Conservation (phyloP, 2,888 invertebrate species). For the Bruchidius siliquastri region DNA sequence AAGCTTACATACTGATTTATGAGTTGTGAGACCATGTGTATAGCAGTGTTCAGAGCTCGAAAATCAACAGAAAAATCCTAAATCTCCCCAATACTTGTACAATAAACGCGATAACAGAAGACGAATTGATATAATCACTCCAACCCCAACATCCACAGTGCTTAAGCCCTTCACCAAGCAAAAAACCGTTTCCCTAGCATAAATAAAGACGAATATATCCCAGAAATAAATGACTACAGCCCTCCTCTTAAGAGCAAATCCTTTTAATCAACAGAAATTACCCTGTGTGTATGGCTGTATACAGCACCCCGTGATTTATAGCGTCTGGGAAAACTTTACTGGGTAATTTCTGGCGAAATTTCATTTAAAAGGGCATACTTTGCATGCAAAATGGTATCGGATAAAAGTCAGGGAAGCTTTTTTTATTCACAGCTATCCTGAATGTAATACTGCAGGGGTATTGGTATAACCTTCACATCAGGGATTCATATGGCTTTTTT, state of each 20-base stretch:
- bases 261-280: background rate
- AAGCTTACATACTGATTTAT: no score
- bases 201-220: background rate
- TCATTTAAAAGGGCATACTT: background rate
- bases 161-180: background rate
- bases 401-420: background rate
- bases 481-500: no score
- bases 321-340: background rate
- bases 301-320: background rate
- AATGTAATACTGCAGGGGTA: background rate
- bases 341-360: background rate
- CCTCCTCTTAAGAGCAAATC: background rate
- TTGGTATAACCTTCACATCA: no score
- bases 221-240: background rate
- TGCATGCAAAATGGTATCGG: background rate
- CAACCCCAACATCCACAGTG: background rate
- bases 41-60: no score
- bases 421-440: background rate
- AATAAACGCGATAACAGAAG: background rate
- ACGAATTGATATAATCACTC: background rate
- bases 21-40: no score
- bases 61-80: background rate
- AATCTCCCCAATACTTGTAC: background rate
- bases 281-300: background rate
- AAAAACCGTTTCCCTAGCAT: background rate